Evolutionary conservation across 2,888 invertebrate genomes (phyloP), one percentile per base, ranked within the genome.

Genomic region (Erebia epiphron): DNA sequence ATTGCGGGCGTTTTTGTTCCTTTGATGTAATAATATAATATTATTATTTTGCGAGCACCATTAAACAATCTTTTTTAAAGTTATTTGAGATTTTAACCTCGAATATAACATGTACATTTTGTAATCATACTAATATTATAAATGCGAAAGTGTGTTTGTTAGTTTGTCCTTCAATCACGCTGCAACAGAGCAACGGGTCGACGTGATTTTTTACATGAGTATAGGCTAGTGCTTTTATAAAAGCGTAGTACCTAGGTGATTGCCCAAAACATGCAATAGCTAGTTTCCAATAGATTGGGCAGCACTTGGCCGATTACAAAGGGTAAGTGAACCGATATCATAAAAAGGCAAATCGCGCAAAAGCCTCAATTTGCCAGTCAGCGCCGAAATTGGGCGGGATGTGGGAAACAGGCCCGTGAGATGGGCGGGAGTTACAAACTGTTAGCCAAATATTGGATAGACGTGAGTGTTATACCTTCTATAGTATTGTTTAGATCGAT

Each of bases 371-470:
- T 21, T 49, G 61, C 72, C 49, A 49, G 67, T 70, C 72, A 54
- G 54, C 26, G 60, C 21, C 21, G 49, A 50, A 56, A 61, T 50
- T 61, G 41, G 16, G 58, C 64, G 67, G 57, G 18, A 65, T 63
- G 50, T 50, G 16, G 16, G 63, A 43, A 13, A 43, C 13, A 57
- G 26, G 11, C 66, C 54, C 57, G 56, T 8, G 69, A 63, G 65
- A 52, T 60, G 21, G 58, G 35, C 69, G 26, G 67, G 52, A 60
- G 26, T 67, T 54, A 21, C 60, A 67, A 49, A 69, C 67, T 69
- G 69, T 69, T 63, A 63, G 67, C 57, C 63, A 69, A 72, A 72
- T 72, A 67, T 72, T 72, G 67, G 62, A 8, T 52, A 14, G 50
- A 64, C 14, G 50, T 16, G 50, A n/a, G 52, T 43, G 56, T 65